phyloP scores from a whole-genome alignment of 1,140 invertebrate genomes.

The Platorchestia sp. region DNA sequence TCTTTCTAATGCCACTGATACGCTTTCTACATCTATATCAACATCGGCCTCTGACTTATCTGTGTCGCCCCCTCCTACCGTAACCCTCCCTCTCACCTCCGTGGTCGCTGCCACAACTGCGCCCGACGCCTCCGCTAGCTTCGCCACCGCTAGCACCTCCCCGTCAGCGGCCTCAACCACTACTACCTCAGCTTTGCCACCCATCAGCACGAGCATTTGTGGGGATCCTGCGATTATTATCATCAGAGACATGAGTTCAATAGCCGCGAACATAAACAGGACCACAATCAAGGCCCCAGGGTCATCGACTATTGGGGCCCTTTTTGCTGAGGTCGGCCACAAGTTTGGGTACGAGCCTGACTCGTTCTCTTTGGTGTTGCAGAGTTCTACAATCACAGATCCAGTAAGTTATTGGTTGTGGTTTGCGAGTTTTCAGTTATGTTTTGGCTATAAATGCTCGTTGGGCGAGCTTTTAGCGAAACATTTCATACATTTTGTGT shows the following conservation, averaged over 20 bases:
- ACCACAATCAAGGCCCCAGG: conserved; percentile 73
- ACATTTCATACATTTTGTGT: background rate
- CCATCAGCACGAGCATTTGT: background rate
- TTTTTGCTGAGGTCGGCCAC: conserved; percentile 74
- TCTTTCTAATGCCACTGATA: conserved; percentile 37
- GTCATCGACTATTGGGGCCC: conserved; percentile 72
- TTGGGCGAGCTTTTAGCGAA: background rate
- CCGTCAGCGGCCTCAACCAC: conserved; percentile 3
- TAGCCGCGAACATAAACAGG: conserved; percentile 70
- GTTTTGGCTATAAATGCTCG: background rate
- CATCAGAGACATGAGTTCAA: conserved; percentile 74
- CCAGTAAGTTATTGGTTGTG: background rate
- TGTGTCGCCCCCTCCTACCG: conserved; percentile 18
- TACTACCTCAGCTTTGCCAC: conserved; percentile 41
- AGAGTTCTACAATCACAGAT: conserved; percentile 67
- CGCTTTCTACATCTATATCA: conserved; percentile 30
- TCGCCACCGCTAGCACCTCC: background rate
- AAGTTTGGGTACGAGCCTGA: conserved; percentile 74
- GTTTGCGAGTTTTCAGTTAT: too few relatives aligned
- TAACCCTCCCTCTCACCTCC: background rate
- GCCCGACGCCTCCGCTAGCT: background rate
- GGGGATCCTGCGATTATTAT: conserved; percentile 73
- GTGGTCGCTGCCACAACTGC: background rate
- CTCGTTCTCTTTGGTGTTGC: conserved; percentile 73
- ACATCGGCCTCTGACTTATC: conserved; percentile 31